Evolutionary conservation across 2,113 vertebrate genomes (phyloP), one percentile per base, ranked within the genome.

Genomic region (Anser brachyrhynchus): DNA sequence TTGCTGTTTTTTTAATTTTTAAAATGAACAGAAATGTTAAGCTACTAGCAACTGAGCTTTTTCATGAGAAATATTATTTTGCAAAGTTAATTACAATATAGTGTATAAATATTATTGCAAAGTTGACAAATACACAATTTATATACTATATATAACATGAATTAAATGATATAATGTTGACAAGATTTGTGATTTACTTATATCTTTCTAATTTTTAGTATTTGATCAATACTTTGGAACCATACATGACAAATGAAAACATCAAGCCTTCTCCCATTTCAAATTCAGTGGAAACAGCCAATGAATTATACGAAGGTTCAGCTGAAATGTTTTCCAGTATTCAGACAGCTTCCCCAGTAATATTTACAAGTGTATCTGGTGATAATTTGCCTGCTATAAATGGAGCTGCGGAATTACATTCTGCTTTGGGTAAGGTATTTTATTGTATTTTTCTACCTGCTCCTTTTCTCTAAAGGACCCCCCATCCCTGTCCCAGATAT

Each of bases 231-330:
- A 97, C 97, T 55, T 65, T 96, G 58, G 90, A 96, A 89, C 92
- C 94, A 85, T 97, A 97, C 10, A 92, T 89, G 43, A 95, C 88
- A 83, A 82, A 71, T 74, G 96, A 95, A 91, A 96, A 95, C 39
- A 65, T 74, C 17, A 90, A 83, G 81, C 93, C 95, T 46, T 76
- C 91, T 84, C 67, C 92, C 43, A 11, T 39, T 49, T 95, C 74
- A 61, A 86, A 91, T 87, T 69, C 61, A 80, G 46, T 92, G 91
- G 96, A 98, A 89, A 74, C 84, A 66, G 90, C 89, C 79, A 92
- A 96, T 57, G 96, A 77, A 46, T 97, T 98, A 29, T 98, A 97
- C 80, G 98, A 98, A 97, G 98, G 99, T 72, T 97, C 97, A 33
- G 98, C 96, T 84, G 98, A 99, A 67, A 95, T 98, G 82, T 97